Evolutionary conservation across 2,113 vertebrate species (phyloP), one percentile per base, ranked within the genome.

Genomic region (Ondatra zibethicus): DNA sequence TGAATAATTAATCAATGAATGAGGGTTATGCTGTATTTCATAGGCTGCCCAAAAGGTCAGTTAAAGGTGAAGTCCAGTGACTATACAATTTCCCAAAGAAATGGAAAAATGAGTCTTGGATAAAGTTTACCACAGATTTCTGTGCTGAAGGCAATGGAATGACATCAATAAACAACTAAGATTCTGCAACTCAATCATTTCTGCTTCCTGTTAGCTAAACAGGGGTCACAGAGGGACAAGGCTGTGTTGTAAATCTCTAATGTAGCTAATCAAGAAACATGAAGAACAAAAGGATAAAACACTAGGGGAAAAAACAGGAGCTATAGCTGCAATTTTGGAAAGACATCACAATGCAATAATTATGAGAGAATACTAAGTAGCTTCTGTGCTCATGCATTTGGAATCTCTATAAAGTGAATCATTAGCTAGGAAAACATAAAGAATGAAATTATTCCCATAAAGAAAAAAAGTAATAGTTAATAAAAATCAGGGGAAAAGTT

Each of bases 401-500:
- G 82, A 94, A 89, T n/a, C 39, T 90, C 78, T 36, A 97, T 70
- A n/a, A 94, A 94, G 84, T 63, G 36, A 27, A 73, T 65, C 52
- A 88, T 78, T 89, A 93, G 27, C 78, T 73, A 93, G 66, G 61
- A 70, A 96, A 95, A 92, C 84, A 87, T 4, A 75, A 55, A 92
- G 68, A 93, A 89, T 55, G 11, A 92, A 95, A 94, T 78, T 82
- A 87, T 89, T 70, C 12, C 12, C 36, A 27, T 50, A 72, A 87
- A 84, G 70, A 95, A 72, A 86, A 85, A 94, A 95, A 45, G 27
- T 36, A 93, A 63, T 63, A 77, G 77, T 80, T 42, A 80, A n/a
- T 91, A 80, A 96, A 96, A 91, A 86, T 55, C 63, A 25, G 63
- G n/a, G 1, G 3, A 73, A 73, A 42, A 16, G 5, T 50, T 86